Base-by-base conservation (phyloP, 2,888 invertebrate species). In the Trissolcus japonicus region DNA sequence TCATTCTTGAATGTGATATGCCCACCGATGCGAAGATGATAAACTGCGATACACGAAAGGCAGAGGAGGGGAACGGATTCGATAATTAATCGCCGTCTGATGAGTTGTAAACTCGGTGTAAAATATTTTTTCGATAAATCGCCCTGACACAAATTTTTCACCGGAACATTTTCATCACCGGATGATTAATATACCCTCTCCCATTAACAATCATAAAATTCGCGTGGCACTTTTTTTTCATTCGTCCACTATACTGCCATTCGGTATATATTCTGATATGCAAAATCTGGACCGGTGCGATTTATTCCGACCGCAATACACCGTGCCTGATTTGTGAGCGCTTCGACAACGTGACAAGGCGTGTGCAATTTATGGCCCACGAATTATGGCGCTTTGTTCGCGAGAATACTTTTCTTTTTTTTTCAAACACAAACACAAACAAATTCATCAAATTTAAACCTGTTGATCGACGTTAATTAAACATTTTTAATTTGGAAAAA, bases 321-420 rank as follows among this genome's bases (percentile, higher is more conserved):
- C 17, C 48, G 51, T 57, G 62, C 66, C 59, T 71, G 78, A 78
- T 78, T 75, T 75, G 78, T 68, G 75, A 75, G 74, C 55, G 60
- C 50, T 60, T 59, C 67, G 51, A 55, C 60, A 68, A 65, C 56
- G 62, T 59, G 61, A 51, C 68, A 55, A 35, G 61, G 72, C 67
- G 67, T 71, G 59, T 66, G 71, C 76, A 79, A 82, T 82, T 82
- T 82, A 82, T 82, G 75, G 80, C 73, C 79, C 75, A 81, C 78
- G 59, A 59, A 65, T 69, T 75, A 14, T 54, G 41, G 80, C 75
- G 67, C 67, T 72, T 72, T 65, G 71, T 72, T 63, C 63, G 46
- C 13, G 46, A 54, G 40, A 16, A 46, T 46, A 11, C 21, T 51
- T 51, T 51, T 51, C 51, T n/a, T n/a, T n/a, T n/a, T n/a, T n/a